Percentiles rank a stretch among this genome's conserved stretches.
Conservation (phyloP, 2,888 invertebrate species). For the Drosophila anomelani region DNA sequence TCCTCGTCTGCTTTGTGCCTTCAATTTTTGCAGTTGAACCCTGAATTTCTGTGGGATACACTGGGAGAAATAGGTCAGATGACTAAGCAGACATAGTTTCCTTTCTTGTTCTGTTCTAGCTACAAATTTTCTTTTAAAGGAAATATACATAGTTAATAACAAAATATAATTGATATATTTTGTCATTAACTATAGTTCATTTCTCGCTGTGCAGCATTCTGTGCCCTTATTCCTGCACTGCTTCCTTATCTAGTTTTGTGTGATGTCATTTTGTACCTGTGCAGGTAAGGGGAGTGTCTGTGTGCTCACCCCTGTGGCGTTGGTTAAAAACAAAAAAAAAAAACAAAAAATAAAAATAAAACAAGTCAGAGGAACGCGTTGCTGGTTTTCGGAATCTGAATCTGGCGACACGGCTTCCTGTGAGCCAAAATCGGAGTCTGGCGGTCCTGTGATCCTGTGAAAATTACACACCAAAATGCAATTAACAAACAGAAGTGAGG, state of each 20-base stretch:
- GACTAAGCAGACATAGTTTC: no score
- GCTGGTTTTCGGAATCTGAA: constrained; percentile 1
- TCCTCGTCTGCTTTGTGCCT: constrained; percentile 68
- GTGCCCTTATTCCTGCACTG: constrained; percentile 1
- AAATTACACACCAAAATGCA: constrained; percentile 78
- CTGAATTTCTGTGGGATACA: constrained; percentile 1
- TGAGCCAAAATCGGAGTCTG: constrained; percentile 48
- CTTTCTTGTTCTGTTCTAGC: no score
- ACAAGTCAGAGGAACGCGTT: neutral
- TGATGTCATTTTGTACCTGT: constrained; percentile 79
- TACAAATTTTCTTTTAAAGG: neutral
- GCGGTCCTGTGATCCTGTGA: constrained; percentile 73
- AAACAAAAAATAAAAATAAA: neutral
- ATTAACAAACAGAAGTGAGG: constrained; percentile 80
- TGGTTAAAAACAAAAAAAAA: constrained; percentile 10
- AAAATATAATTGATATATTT: neutral
- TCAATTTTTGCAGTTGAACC: constrained; percentile 35
- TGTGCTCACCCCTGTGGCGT: constrained; percentile 35
- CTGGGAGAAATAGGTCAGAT: neutral
- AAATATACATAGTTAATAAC: no score
- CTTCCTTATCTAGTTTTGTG: constrained; percentile 74
- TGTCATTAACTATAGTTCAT: neutral
- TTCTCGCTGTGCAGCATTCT: neutral
- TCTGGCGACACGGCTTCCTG: constrained; percentile 60
- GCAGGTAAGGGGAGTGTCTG: constrained; percentile 8